These are phyloP conservation scores for Saturnia japonica DNA, from an alignment of 2,888 invertebrate species.

Conservation along the genomic window DNA sequence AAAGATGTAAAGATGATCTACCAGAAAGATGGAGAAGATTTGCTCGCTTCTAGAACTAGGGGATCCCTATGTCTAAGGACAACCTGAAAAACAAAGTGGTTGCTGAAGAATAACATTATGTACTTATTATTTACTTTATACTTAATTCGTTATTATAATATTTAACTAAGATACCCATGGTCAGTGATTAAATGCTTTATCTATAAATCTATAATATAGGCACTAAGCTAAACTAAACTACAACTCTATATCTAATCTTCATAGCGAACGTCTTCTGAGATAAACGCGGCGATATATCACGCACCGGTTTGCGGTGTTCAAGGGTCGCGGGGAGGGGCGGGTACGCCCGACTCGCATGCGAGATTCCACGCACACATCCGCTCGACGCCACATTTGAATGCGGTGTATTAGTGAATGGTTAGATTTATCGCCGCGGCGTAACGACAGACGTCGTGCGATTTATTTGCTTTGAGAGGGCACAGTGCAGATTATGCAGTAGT, in stretches of 20 bases:
- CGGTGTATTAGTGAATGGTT: conserved; percentile 72
- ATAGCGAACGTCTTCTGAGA: conserved; percentile 16
- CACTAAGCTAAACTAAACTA: neutral
- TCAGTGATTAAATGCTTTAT: no score
- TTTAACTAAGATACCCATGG: no score
- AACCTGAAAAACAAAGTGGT: no score
- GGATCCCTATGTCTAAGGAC: no score
- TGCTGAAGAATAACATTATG: no score
- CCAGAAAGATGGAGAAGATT: no score
- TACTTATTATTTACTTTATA: no score
- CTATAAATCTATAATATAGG: no score
- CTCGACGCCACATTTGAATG: conserved; percentile 68
- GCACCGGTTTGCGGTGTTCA: conserved; percentile 24
- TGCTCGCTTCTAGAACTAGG: no score
- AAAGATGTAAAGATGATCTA: no score
- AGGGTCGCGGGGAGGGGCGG: conserved; percentile 25
- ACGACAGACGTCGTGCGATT: conserved; percentile 62
- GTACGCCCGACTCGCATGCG: conserved; percentile 32
- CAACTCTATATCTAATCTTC: conserved; percentile 11
- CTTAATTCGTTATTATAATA: no score
- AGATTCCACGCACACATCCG: conserved; percentile 29
- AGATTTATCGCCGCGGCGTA: conserved; percentile 68
- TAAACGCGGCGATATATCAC: conserved; percentile 37
- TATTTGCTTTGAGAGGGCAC: conserved; percentile 45
- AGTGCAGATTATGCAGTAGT: conserved; percentile 18